Evolutionary conservation across 2,113 vertebrate genomes (phyloP).

Genomic region (Amazona guildingii): DNA sequence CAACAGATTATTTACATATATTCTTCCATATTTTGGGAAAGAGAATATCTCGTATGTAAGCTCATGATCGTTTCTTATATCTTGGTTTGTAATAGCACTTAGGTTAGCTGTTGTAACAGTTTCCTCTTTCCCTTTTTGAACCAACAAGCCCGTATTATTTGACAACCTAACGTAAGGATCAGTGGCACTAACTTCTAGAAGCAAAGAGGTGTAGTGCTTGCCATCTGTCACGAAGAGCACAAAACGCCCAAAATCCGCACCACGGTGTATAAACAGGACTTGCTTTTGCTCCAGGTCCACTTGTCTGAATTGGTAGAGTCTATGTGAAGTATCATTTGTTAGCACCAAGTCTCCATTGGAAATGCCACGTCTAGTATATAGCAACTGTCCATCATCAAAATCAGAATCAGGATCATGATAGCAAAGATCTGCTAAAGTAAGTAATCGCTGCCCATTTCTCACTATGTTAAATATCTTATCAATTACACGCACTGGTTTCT

Average conservation of each 20-base stretch:
- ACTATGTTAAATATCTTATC: slow-evolving; percentile 86
- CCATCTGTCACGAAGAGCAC: slow-evolving; percentile 91
- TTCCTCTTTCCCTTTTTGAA: slow-evolving; percentile 80
- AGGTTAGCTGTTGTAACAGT: slow-evolving; percentile 78
- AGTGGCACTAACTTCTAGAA: slow-evolving; percentile 84
- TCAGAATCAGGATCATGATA: slow-evolving; percentile 87
- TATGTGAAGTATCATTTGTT: slow-evolving; percentile 78
- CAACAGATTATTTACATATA: slow-evolving; percentile 69
- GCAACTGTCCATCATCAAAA: slow-evolving; percentile 83
- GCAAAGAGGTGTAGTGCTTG: slow-evolving; percentile 81
- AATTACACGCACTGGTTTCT: slow-evolving; percentile 83
- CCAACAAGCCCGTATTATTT: slow-evolving; percentile 85
- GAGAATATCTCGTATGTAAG: slow-evolving; percentile 72
- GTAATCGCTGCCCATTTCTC: slow-evolving; percentile 79
- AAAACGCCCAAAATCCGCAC: slow-evolving; percentile 81
- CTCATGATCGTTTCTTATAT: slow-evolving; percentile 79
- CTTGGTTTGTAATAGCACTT: slow-evolving; percentile 84
- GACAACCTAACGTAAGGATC: slow-evolving; percentile 79
- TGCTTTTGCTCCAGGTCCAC: slow-evolving; percentile 79
- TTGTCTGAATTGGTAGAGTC: slow-evolving; percentile 87
- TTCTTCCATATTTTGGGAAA: slow-evolving; percentile 76
- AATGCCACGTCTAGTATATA: slow-evolving; percentile 86
- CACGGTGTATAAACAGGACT: slow-evolving; percentile 84
- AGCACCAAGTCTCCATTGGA: slow-evolving; percentile 86
- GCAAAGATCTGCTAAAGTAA: slow-evolving; percentile 83